Percentiles rank a stretch among this genome's conserved stretches.
phyloP scores from a whole-genome alignment of 2,797 vertebrate genomes.

The Melanotaenia boesemani region DNA sequence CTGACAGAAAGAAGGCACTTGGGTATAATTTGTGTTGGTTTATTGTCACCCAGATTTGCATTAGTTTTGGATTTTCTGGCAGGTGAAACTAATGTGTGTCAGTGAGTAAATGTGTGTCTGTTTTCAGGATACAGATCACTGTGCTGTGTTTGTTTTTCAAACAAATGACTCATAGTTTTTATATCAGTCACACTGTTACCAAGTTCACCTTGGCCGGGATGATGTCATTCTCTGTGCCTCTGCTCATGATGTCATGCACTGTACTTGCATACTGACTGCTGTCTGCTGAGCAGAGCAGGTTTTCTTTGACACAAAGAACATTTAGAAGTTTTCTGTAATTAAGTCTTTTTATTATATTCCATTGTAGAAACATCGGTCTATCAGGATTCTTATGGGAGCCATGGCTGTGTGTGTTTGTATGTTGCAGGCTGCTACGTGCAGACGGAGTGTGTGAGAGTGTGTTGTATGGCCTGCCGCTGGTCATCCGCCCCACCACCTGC shows the following conservation, averaged over 20 bases:
- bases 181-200: conserved; percentile 21
- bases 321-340: background rate
- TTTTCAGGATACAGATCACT: background rate
- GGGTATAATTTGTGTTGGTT: conserved; percentile 3
- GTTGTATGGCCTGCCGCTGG: conserved; percentile 89
- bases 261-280: background rate
- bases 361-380: background rate
- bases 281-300: background rate
- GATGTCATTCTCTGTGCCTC: conserved; percentile 28
- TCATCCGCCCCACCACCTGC: conserved; percentile 91
- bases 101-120: background rate
- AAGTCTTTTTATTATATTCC: background rate
- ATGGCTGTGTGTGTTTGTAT: conserved; percentile 40
- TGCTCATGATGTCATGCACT: background rate
- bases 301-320: background rate
- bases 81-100: background rate
- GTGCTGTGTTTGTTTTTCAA: conserved; percentile 59
- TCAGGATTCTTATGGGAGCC: background rate
- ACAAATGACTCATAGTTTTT: conserved; percentile 52
- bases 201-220: conserved; percentile 25
- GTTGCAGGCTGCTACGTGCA: conserved; percentile 85
- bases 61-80: conserved; percentile 34
- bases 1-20: conserved; percentile 14
- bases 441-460: conserved; percentile 92
- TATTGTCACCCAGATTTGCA: conserved; percentile 54